phyloP scores from a whole-genome alignment of 2,888 invertebrate genomes.

The Orthosia gothica region DNA sequence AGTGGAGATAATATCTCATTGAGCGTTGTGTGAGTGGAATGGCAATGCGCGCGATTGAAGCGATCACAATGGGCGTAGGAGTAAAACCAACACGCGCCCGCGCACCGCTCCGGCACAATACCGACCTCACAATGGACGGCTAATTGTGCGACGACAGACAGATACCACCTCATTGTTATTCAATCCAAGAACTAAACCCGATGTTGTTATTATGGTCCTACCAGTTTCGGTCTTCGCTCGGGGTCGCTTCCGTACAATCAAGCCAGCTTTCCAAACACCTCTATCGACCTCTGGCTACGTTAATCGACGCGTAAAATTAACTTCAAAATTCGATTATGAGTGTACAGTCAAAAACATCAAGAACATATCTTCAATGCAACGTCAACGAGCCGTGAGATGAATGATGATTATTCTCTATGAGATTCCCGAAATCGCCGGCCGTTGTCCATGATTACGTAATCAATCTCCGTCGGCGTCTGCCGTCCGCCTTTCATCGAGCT shows the following conservation, averaged over 20 bases:
- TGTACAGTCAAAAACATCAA: constrained; percentile 74
- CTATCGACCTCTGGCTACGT: constrained; percentile 63
- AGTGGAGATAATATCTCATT: constrained; percentile 86
- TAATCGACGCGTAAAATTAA: constrained; percentile 79
- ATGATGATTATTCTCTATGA: constrained; percentile 89
- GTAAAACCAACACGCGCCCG: constrained; percentile 87
- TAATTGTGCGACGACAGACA: constrained; percentile 90
- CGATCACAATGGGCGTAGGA: constrained; percentile 89
- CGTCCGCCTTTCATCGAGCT: constrained; percentile 88
- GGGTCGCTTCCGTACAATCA: constrained; percentile 68
- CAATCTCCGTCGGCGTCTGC: constrained; percentile 88
- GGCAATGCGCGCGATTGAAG: constrained; percentile 82
- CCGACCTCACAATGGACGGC: constrained; percentile 83
- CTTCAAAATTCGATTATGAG: constrained; percentile 75
- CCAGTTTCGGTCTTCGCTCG: constrained; percentile 38
- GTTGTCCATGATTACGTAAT: constrained; percentile 90
- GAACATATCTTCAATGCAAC: constrained; percentile 78
- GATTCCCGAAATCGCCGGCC: constrained; percentile 85
- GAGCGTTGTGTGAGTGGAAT: constrained; percentile 79
- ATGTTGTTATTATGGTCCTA: constrained; percentile 71
- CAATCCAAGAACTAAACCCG: constrained; percentile 71
- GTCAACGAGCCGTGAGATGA: constrained; percentile 88
- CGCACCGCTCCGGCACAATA: constrained; percentile 79
- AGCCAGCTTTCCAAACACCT: constrained; percentile 66
- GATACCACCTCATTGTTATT: constrained; percentile 81